Evolutionary conservation across 2,888 invertebrate species (phyloP).

Genomic region (Hypolimnas misippus): DNA sequence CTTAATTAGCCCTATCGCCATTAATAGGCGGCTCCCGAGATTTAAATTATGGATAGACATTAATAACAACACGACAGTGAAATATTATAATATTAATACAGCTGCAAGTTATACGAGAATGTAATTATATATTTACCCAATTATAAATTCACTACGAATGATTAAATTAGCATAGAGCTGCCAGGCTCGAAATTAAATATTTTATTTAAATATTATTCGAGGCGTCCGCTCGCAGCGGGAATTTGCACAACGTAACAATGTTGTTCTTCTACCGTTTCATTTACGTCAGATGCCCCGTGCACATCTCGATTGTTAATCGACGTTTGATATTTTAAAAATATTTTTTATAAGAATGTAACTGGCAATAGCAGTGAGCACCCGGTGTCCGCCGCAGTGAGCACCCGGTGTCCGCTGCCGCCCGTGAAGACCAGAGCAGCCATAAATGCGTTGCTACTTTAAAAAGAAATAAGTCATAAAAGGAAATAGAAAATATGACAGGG

Average conservation of each 20-base stretch:
- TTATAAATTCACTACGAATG: conserved; percentile 23
- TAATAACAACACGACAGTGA: conserved; percentile 24
- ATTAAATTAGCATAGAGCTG: conserved; percentile 32
- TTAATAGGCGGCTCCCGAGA: conserved; percentile 13
- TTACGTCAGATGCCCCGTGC: not conserved
- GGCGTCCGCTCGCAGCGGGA: conserved; percentile 17
- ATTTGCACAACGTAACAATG: conserved; percentile 16
- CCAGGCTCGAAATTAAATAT: conserved; percentile 29
- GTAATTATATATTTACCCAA: conserved; percentile 27
- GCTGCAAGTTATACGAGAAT: conserved; percentile 4
- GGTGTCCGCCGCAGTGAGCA: no score
- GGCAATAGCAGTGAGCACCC: no score
- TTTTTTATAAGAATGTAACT: no score
- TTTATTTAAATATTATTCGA: conserved; percentile 26
- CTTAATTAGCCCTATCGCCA: conserved; percentile 13
- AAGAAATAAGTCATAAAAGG: no score
- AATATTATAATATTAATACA: conserved; percentile 27
- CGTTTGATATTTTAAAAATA: not conserved
- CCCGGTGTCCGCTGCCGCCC: no score
- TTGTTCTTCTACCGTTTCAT: not conserved
- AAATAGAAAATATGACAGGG: no score
- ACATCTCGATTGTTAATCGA: not conserved
- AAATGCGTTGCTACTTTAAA: no score
- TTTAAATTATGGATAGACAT: conserved; percentile 21
- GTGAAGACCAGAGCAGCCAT: no score